Evolutionary conservation across 2,113 vertebrate species (phyloP).

Genomic region (Rhinogobius similis): DNA sequence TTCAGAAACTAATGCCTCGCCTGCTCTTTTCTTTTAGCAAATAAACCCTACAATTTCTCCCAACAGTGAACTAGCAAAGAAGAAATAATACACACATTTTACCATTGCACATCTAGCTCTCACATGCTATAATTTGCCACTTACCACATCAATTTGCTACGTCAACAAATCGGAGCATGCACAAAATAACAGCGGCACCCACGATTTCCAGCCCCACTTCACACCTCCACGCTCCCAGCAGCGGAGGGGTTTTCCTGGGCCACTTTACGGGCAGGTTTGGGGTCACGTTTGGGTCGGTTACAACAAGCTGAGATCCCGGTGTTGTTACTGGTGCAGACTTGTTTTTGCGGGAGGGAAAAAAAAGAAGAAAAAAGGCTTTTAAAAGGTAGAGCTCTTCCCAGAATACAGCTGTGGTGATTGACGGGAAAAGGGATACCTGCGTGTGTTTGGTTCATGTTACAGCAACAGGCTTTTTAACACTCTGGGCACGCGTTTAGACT

Average conservation of each 20-base stretch:
- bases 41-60: neutral
- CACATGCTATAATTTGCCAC: neutral
- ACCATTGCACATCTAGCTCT: neutral
- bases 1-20: no score
- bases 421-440: slow-evolving; percentile 20
- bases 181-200: slow-evolving; percentile 10
- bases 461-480: slow-evolving; percentile 25
- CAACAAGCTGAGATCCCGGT: slow-evolving; percentile 34
- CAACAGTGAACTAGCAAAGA: neutral
- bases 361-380: slow-evolving; percentile 48
- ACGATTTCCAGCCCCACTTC: slow-evolving; percentile 28
- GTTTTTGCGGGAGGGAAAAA: slow-evolving; percentile 7
- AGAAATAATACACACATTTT: neutral
- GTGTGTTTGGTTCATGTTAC: slow-evolving; percentile 32
- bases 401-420: slow-evolving; percentile 59
- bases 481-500: slow-evolving; percentile 39
- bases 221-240: slow-evolving; percentile 34
- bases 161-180: slow-evolving; percentile 29
- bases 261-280: slow-evolving; percentile 13
- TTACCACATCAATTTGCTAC: slow-evolving; percentile 8
- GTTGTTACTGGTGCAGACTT: slow-evolving; percentile 20
- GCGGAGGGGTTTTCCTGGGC: slow-evolving; percentile 42
- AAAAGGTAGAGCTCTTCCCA: slow-evolving; percentile 43
- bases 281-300: slow-evolving; percentile 47
- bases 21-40: neutral